Evolutionary conservation across 2,113 vertebrate genomes (phyloP).

Genomic region (Pelobates fuscus): DNA sequence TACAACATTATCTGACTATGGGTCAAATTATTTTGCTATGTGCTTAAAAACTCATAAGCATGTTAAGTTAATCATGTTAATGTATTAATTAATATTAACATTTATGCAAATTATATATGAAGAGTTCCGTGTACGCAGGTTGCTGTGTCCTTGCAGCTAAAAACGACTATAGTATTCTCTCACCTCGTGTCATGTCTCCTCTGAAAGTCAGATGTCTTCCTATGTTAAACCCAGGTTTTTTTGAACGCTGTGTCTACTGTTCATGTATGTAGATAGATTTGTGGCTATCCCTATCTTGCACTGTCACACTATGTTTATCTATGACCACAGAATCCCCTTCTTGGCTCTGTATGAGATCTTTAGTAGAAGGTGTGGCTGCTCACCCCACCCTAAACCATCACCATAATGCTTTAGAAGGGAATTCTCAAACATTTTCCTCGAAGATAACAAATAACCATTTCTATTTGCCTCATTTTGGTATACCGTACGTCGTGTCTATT

Average conservation of each 20-base stretch:
- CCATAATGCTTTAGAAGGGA: conserved; percentile 2
- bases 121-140: too few relatives aligned
- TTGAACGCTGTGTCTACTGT: conserved; percentile 40
- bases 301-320: conserved; percentile 26
- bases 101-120: too few relatives aligned
- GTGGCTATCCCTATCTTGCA: conserved; percentile 17
- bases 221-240: conserved; percentile 13
- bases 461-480: too few relatives aligned
- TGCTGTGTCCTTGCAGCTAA: too few relatives aligned
- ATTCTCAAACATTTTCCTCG: conserved; percentile 8
- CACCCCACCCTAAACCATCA: background rate
- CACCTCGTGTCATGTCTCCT: conserved; percentile 60
- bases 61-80: too few relatives aligned
- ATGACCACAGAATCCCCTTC: background rate
- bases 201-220: background rate
- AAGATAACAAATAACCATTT: background rate
- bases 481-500: too few relatives aligned
- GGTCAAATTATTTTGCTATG: too few relatives aligned
- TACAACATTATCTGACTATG: too few relatives aligned
- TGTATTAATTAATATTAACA: too few relatives aligned
- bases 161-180: conserved; percentile 30
- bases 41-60: too few relatives aligned
- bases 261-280: background rate
- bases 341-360: background rate
- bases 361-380: background rate